Conservation (phyloP, 2,888 invertebrate species). For the Thera obeliscata region DNA sequence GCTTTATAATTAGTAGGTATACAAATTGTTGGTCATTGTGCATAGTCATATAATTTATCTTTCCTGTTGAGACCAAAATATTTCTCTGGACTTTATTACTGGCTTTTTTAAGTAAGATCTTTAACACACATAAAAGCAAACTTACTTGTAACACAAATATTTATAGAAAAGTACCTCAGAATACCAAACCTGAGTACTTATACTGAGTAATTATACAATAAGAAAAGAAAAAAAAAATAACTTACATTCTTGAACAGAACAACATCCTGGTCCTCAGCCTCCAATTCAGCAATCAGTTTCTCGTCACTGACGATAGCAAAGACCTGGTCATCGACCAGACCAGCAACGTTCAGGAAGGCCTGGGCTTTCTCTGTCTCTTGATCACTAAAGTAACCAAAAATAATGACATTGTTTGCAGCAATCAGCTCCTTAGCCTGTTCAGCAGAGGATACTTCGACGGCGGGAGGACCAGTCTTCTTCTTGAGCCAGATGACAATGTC, state of each 20-base stretch:
- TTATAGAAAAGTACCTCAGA: neutral
- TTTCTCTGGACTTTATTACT: too few species aligned
- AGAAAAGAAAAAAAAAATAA: constrained; percentile 40
- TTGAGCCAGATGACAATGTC: constrained; percentile 97
- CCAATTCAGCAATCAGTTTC: constrained; percentile 91
- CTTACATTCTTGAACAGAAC: constrained; percentile 96
- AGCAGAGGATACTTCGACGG: constrained; percentile 89
- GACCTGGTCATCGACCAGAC: constrained; percentile 92
- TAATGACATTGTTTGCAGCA: constrained; percentile 91
- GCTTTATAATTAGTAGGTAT: too few species aligned
- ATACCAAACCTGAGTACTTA: neutral
- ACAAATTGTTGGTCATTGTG: too few species aligned
- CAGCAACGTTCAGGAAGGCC: constrained; percentile 92
- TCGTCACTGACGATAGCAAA: constrained; percentile 94
- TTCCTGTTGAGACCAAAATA: too few species aligned
- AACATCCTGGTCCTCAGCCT: constrained; percentile 91
- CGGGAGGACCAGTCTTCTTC: constrained; percentile 99
- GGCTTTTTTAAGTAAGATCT: too few species aligned
- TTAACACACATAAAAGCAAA: neutral
- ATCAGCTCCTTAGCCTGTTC: constrained; percentile 94
- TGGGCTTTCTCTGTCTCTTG: constrained; percentile 91
- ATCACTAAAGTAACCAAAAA: constrained; percentile 96
- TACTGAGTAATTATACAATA: neutral
- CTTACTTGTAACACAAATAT: neutral
- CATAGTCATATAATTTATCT: too few species aligned